These are phyloP conservation scores for Syrmaticus mikado DNA, from an alignment of 2,113 vertebrate genomes.

Conservation along the genomic window DNA sequence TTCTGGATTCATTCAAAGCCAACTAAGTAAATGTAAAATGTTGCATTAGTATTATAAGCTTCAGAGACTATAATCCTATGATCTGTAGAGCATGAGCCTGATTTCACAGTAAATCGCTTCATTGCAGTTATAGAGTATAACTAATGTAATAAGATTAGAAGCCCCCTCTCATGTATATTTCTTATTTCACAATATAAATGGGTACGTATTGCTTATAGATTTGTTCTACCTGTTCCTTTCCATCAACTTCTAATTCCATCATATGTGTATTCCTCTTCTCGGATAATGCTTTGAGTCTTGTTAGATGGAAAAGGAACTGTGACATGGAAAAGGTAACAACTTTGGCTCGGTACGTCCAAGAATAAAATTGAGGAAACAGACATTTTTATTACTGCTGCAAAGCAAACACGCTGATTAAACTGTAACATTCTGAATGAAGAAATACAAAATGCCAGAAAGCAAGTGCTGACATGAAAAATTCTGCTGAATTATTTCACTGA, in stretches of 20 bases:
- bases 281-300: constrained; percentile 5
- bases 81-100: constrained; percentile 12
- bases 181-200: background rate
- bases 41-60: constrained; percentile 23
- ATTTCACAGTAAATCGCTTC: constrained; percentile 17
- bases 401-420: background rate
- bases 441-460: background rate
- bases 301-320: background rate
- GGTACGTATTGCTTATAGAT: background rate
- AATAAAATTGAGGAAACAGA: constrained; percentile 6
- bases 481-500: constrained; percentile 7
- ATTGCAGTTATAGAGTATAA: background rate
- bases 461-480: background rate
- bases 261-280: background rate
- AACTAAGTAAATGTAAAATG: background rate
- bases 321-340: background rate
- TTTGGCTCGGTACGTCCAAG: background rate
- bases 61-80: constrained; percentile 30
- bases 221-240: background rate
- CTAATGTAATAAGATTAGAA: constrained; percentile 37
- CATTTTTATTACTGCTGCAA: constrained; percentile 11
- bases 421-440: background rate
- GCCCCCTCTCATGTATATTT: background rate
- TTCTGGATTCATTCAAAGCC: background rate
- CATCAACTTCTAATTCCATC: background rate